Conservation (phyloP, 2,888 invertebrate genomes). For the Allacma fusca region DNA sequence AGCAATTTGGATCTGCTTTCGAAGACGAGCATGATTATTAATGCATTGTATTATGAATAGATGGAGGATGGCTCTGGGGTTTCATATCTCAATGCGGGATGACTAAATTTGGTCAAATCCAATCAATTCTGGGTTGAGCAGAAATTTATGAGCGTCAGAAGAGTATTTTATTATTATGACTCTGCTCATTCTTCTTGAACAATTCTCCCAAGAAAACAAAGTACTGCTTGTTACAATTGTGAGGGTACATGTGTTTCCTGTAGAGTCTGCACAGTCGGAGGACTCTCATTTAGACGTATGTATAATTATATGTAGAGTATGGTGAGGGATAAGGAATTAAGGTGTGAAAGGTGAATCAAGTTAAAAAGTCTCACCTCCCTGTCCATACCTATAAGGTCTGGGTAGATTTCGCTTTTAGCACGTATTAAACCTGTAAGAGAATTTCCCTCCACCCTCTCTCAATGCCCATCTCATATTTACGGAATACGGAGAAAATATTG, state of each 20-base stretch:
- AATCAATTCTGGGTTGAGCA: constrained; percentile 36
- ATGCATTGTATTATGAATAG: constrained; percentile 14
- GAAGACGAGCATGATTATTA: not conserved
- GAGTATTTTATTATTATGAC: constrained; percentile 30
- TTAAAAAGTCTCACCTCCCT: constrained; percentile 27
- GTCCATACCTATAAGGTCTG: not conserved
- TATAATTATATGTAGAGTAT: not conserved
- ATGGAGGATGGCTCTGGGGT: not conserved
- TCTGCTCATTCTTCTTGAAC: constrained; percentile 24
- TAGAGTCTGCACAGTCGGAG: constrained; percentile 32
- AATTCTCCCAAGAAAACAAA: not conserved
- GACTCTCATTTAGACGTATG: not conserved
- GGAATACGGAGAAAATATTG: not conserved
- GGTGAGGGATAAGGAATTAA: not conserved
- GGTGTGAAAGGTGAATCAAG: constrained; percentile 32
- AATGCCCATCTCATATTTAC: not conserved
- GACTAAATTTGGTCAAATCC: constrained; percentile 39
- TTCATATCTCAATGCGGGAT: not conserved
- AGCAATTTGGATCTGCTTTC: not conserved
- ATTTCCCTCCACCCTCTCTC: not conserved
- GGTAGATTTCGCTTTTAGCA: constrained; percentile 4
- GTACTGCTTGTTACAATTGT: not conserved
- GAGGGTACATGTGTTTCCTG: not conserved
- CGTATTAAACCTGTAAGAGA: not conserved
- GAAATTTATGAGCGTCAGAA: constrained; percentile 23